Evolutionary conservation across 2,797 vertebrate species (phyloP).

Genomic region (Rhadinocentrus ornatus): DNA sequence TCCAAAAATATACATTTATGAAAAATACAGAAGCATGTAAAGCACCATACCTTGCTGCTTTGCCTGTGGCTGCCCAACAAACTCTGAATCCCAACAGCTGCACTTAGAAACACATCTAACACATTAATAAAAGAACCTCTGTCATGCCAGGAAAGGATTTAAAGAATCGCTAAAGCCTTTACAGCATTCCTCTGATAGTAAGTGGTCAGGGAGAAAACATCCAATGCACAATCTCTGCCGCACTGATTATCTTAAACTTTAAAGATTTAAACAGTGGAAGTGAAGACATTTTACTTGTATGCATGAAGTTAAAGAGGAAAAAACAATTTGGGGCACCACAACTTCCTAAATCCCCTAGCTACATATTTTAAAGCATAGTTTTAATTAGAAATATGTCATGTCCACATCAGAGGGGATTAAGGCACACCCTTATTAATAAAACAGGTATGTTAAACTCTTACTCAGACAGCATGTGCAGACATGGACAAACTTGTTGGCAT

Average conservation of each 20-base stretch:
- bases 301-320: neutral
- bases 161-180: constrained; percentile 21
- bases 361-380: neutral
- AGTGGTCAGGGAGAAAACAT: constrained; percentile 5
- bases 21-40: neutral
- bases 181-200: constrained; percentile 11
- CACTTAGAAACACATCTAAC: constrained; percentile 1
- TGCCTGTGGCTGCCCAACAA: neutral
- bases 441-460: no score
- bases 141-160: constrained; percentile 39
- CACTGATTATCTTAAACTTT: neutral
- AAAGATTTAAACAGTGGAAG: neutral
- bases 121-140: constrained; percentile 9
- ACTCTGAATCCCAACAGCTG: neutral
- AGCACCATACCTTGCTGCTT: neutral
- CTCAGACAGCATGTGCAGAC: no score
- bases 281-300: neutral
- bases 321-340: neutral
- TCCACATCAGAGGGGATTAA: neutral
- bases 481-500: no score
- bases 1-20: neutral
- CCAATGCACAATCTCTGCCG: neutral
- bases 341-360: neutral
- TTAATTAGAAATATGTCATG: neutral
- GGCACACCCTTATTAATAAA: no score